Evolutionary conservation across 2,888 invertebrate species (phyloP), one percentile per base, ranked within the genome.

Genomic region (Sialis lutaria): DNA sequence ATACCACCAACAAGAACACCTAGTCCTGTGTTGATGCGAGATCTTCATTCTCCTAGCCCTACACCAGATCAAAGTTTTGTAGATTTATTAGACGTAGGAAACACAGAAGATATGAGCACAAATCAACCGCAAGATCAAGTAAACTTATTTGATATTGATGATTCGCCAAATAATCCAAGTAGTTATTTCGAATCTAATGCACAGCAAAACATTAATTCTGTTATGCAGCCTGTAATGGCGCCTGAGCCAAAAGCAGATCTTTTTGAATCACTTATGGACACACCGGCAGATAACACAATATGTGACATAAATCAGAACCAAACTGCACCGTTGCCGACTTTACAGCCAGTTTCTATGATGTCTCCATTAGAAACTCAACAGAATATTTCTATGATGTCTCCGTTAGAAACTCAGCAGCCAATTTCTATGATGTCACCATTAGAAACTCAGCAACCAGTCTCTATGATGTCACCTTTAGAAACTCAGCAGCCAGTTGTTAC

Each of bases 1-100:
- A 76, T 89, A 50, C 85, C 88, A 45, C 85, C 81, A 5, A 89
- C 88, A 1, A 75, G 89, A 53, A 86, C 87, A 1, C 90, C 90
- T 0, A 89, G 88, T 62, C 90, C 90, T 0, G 83, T 88, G 0
- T 80, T 87, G 7, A 83, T 85, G 68, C 69, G 82, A 40, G 84
- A 84, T 55, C 68, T 84, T 7, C 86, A 87, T 60, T 86, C 88
- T 1, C 87, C 89, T 1, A 85, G 87, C 57, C 89, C 88, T 3
- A 88, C 88, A 1, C 86, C 79, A 0, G 79, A 79, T 53, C 73
- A 75, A 12, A 31, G 12, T 12, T 39, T 32, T n/a, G 77, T 73
- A 6, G 79, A 79, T 61, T 63, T 79, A 8, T 67, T 79, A 31
- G 78, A 84, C 64, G 72, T 81, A 50, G 65, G 74, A 8, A 73